phyloP scores from a whole-genome alignment of 2,797 vertebrate species.

The Hippopotamyrus pictus region DNA sequence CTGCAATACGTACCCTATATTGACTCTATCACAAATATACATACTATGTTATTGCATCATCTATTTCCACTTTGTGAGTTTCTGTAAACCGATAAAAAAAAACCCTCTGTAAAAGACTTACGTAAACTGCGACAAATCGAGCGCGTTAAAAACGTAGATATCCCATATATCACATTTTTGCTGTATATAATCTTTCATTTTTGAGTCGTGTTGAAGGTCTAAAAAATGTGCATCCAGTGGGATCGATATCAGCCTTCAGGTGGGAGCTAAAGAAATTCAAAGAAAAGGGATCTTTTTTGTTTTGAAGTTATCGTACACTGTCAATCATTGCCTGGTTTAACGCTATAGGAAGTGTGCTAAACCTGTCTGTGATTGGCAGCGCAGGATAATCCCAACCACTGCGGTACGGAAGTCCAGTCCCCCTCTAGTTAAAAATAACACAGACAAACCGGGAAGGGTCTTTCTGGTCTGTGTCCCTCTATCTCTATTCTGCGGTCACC shows the following conservation, averaged over 20 bases:
- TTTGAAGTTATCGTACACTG: background rate
- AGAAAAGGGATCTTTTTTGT: background rate
- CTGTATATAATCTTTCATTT: background rate
- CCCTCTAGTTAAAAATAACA: conserved; percentile 1
- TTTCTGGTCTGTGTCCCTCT: background rate
- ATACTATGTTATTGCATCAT: background rate
- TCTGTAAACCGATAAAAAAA: background rate
- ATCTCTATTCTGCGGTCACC: background rate
- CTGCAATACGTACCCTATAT: background rate
- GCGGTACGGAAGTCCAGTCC: background rate
- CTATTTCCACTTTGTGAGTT: background rate
- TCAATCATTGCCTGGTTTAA: conserved; percentile 5
- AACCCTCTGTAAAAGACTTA: background rate
- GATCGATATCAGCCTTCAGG: conserved; percentile 4
- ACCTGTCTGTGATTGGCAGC: background rate
- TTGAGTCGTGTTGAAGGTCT: conserved; percentile 2
- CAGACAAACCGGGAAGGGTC: background rate
- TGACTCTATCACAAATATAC: background rate
- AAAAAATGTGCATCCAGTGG: conserved; percentile 5
- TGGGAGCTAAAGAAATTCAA: background rate
- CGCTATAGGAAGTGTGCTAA: background rate
- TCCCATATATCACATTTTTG: background rate
- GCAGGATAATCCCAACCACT: background rate
- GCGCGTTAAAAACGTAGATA: background rate
- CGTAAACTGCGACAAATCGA: background rate